Percentiles rank a stretch among this genome's conserved stretches.
Conservation (phyloP, 2,888 invertebrate species). For the Acanthococcus lagerstroemiae region DNA sequence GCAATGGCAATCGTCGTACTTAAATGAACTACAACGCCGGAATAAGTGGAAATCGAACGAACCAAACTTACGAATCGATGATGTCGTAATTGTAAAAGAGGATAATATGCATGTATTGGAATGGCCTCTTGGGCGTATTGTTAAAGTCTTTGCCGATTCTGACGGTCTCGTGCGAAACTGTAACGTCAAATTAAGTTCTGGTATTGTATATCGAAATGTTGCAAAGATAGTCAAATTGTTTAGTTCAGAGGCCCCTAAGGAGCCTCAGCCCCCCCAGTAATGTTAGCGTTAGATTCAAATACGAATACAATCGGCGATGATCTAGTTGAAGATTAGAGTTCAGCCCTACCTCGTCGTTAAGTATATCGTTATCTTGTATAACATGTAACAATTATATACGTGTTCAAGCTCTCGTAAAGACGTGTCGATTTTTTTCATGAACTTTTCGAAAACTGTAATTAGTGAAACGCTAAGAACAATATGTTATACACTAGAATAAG, state of each 20-base stretch:
- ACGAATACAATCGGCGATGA: too few species aligned
- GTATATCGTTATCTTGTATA: too few species aligned
- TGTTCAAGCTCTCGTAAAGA: too few species aligned
- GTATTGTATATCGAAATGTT: background rate
- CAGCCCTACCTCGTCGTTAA: too few species aligned
- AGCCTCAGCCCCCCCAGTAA: too few species aligned
- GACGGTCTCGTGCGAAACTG: background rate
- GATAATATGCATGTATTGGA: background rate
- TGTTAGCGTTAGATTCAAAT: too few species aligned
- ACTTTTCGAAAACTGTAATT: too few species aligned
- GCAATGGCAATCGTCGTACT: background rate
- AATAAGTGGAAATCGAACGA: background rate
- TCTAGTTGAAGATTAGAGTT: too few species aligned
- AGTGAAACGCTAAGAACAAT: too few species aligned
- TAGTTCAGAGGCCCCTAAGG: background rate
- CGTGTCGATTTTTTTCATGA: too few species aligned
- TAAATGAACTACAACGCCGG: background rate
- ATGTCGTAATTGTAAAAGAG: background rate
- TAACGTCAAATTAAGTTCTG: background rate
- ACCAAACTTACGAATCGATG: background rate
- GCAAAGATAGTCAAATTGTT: background rate
- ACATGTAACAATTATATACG: too few species aligned
- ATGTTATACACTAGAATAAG: background rate
- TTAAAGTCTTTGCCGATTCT: background rate
- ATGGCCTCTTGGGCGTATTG: constrained; percentile 11